Conservation (phyloP, 2,113 vertebrate genomes). For the Rhinopomastus cyanomelas region DNA sequence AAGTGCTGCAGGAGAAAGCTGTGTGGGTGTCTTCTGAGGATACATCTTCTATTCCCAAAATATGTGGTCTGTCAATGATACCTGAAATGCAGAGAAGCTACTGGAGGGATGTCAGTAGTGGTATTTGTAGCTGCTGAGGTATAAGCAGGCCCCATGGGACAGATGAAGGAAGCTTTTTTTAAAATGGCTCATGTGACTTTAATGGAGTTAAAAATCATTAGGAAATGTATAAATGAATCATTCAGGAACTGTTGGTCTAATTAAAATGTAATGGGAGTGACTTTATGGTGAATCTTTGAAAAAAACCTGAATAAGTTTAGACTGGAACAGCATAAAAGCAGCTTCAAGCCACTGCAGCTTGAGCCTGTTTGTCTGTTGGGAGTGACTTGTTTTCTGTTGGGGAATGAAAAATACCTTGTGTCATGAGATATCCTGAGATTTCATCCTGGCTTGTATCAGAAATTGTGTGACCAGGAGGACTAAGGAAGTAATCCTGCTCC, state of each 20-base stretch:
- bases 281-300: neutral
- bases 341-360: neutral
- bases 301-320: neutral
- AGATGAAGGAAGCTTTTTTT: neutral
- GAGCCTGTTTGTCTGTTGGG: neutral
- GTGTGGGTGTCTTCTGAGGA: neutral
- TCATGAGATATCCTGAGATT: too few species aligned
- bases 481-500: too few species aligned
- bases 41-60: neutral
- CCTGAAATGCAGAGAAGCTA: neutral
- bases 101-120: neutral
- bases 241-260: neutral
- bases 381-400: accelerated
- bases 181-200: neutral
- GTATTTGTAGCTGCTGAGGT: neutral
- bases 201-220: neutral
- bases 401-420: neutral
- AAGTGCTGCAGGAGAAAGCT: neutral
- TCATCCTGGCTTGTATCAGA: too few species aligned
- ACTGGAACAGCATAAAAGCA: neutral
- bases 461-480: too few species aligned
- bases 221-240: neutral
- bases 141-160: neutral
- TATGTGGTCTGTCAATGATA: neutral
- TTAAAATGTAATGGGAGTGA: neutral